Evolutionary conservation across 2,888 invertebrate species (phyloP).

Genomic region (Phania funesta): DNA sequence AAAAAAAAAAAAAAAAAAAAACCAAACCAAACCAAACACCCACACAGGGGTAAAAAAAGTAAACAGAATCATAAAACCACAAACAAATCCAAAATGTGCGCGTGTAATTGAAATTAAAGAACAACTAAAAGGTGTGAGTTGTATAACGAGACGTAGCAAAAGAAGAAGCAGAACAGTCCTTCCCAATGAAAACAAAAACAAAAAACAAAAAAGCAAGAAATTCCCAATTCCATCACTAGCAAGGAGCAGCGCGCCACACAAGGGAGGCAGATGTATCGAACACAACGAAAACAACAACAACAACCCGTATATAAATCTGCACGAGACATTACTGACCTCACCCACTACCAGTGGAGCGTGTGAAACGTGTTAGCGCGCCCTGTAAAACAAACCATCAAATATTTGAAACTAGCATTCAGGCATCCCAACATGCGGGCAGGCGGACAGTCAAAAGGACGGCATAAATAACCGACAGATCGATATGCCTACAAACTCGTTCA

Average conservation of each 20-base stretch:
- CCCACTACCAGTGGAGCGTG: slow-evolving; percentile 75
- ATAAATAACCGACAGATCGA: slow-evolving; percentile 18
- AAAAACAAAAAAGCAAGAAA: slow-evolving; percentile 3
- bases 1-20: no score
- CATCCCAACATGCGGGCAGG: slow-evolving; percentile 19
- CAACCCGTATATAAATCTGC: slow-evolving; percentile 13
- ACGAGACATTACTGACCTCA: slow-evolving; percentile 75
- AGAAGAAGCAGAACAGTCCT: not conserved
- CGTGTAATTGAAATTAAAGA: slow-evolving; percentile 37
- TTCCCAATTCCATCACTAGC: slow-evolving; percentile 23
- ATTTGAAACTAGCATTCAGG: slow-evolving; percentile 43
- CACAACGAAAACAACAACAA: not conserved
- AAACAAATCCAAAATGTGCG: no score
- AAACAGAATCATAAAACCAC: no score
- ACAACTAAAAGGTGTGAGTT: not conserved
- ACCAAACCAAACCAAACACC: no score
- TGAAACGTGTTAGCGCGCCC: slow-evolving; percentile 51
- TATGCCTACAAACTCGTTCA: slow-evolving; percentile 20
- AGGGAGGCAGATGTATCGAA: not conserved
- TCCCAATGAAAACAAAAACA: no score
- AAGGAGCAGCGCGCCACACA: not conserved
- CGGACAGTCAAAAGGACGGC: not conserved
- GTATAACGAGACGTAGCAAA: no score
- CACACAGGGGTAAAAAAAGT: no score
- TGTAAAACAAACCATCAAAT: slow-evolving; percentile 39